Evolutionary conservation across 2,113 vertebrate genomes (phyloP).

Genomic region (Urocolius indicus): DNA sequence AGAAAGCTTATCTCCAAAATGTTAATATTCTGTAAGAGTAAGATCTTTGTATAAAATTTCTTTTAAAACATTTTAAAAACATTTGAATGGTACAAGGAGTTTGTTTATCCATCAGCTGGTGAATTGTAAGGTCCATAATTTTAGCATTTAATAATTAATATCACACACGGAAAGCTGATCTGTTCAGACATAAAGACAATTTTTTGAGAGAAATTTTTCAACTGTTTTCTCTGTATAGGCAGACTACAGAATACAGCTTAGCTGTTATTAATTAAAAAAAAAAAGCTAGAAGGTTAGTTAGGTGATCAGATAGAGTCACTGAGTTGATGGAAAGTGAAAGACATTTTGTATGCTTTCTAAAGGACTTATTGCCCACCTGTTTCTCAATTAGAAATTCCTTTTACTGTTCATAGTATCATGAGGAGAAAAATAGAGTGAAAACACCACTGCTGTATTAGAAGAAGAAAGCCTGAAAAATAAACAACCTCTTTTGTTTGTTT

Average conservation of each 20-base stretch:
- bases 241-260: not conserved
- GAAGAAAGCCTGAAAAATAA: not conserved
- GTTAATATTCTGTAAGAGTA: not conserved
- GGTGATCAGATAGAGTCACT: not conserved
- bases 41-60: not conserved
- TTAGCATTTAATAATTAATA: not conserved
- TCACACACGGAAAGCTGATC: not conserved
- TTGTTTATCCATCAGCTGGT: not conserved
- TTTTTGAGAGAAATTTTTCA: not conserved
- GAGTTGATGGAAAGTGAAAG: not conserved
- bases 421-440: not conserved
- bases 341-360: not conserved
- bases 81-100: not conserved
- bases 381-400: not conserved
- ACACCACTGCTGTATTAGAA: not conserved
- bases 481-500: fast-evolving
- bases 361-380: not conserved
- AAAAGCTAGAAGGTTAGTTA: not conserved
- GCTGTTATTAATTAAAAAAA: not conserved
- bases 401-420: not conserved
- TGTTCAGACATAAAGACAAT: not conserved
- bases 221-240: not conserved
- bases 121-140: not conserved
- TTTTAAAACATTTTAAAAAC: not conserved
- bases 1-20: not conserved